Conservation (phyloP, 1,140 invertebrate genomes). For the Pseudomyrmex cubaensis region DNA sequence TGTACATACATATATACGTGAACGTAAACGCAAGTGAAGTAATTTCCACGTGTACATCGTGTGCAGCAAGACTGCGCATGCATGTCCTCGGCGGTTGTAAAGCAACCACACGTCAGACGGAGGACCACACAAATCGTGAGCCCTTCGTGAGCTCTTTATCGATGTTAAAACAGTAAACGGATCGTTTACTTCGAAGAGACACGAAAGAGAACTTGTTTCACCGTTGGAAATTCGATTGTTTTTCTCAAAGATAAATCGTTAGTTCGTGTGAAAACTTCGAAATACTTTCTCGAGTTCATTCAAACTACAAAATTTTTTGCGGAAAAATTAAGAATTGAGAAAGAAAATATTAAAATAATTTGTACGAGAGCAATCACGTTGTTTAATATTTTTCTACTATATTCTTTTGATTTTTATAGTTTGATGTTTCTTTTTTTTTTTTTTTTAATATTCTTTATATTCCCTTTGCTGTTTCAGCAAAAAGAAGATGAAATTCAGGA, state of each 20-base stretch:
- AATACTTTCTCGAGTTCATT: no score
- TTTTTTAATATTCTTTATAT: constrained; percentile 44
- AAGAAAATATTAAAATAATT: no score
- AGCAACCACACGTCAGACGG: neutral
- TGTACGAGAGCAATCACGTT: no score
- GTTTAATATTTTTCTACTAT: constrained; percentile 3
- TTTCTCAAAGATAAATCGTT: neutral
- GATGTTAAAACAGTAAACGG: neutral
- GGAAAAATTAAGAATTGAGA: no score
- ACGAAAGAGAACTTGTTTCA: neutral
- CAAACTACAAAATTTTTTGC: no score
- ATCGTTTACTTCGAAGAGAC: neutral
- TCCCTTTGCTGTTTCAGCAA: constrained; percentile 2
- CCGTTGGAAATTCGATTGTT: neutral
- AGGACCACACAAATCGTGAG: neutral
- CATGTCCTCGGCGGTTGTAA: neutral
- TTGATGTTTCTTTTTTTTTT: neutral
- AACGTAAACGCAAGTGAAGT: constrained; percentile 17
- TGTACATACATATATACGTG: constrained; percentile 7
- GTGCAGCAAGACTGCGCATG: constrained; percentile 45
- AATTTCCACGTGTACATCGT: constrained; percentile 1
- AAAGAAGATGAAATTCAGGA: constrained; percentile 19
- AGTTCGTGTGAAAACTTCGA: no score
- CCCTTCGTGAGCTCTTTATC: neutral
- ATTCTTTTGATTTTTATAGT: neutral